phyloP scores from a whole-genome alignment of 2,797 vertebrate species.

The Fringilla coelebs region DNA sequence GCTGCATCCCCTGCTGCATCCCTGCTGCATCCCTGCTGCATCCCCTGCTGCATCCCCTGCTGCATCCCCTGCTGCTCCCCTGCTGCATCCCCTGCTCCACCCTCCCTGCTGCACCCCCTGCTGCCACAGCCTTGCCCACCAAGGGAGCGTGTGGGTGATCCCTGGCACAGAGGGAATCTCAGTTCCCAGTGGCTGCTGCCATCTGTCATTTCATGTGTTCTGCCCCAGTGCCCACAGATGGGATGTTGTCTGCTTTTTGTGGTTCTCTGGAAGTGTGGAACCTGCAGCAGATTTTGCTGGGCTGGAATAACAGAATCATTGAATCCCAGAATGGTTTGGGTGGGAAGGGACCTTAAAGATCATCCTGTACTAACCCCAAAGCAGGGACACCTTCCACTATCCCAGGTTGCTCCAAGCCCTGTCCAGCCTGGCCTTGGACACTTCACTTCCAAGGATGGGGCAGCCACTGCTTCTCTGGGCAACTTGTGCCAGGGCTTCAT shows the following conservation, averaged over 20 bases:
- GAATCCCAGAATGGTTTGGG: not conserved
- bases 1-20: rapidly evolving
- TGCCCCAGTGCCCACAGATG: rapidly evolving
- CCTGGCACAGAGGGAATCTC: no score
- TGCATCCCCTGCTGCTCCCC: no score
- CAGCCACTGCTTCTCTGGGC: not conserved
- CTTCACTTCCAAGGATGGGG: not conserved
- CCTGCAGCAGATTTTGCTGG: not conserved
- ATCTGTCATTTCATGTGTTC: rapidly evolving
- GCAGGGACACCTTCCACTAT: not conserved
- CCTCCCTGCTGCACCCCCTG: not conserved
- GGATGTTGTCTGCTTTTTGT: not conserved
- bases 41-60: no score
- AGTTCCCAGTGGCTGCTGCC: not conserved
- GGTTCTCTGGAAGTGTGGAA: not conserved
- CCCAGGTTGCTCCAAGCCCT: rapidly evolving
- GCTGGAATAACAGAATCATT: not conserved
- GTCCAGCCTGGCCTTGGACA: not conserved
- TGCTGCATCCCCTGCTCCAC: no score
- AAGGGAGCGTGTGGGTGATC: no score
- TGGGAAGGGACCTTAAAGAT: not conserved
- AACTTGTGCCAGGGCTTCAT: not conserved
- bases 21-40: no score
- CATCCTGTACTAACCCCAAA: not conserved
- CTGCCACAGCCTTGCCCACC: not conserved